A percentile compares a stretch with the other conserved stretches of the same genome.
phyloP scores from a whole-genome alignment of 2,797 vertebrate genomes.

The Vespertilio murinus region DNA sequence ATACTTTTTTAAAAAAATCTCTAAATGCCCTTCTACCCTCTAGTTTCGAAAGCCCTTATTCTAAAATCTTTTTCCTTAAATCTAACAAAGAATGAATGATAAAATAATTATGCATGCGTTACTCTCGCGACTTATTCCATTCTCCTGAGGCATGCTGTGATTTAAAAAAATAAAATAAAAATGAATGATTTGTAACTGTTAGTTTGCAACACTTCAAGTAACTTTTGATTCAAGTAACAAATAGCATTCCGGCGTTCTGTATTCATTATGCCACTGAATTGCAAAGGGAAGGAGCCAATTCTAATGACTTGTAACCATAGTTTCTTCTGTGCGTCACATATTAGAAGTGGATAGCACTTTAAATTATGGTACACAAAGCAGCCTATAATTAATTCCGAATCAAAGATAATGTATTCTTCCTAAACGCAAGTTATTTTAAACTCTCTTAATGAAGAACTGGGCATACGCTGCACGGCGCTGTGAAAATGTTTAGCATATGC shows the following conservation, averaged over 20 bases:
- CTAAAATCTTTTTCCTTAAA: conserved; percentile 53
- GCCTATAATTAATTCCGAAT: conserved; percentile 81
- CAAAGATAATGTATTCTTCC: conserved; percentile 80
- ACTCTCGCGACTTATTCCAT: conserved; percentile 61
- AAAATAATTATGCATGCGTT: conserved; percentile 64
- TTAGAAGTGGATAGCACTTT: conserved; percentile 80
- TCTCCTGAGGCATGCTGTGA: conserved; percentile 54
- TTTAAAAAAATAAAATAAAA: not conserved
- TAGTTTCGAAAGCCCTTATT: not conserved
- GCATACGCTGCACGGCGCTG: conserved; percentile 71
- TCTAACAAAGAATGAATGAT: conserved; percentile 53
- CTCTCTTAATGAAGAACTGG: conserved; percentile 78
- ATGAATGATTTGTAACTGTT: conserved; percentile 68
- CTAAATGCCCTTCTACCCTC: not conserved
- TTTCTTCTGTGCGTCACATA: conserved; percentile 73
- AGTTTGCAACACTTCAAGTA: conserved; percentile 72
- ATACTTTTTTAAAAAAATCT: not conserved
- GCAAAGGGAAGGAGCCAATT: conserved; percentile 75
- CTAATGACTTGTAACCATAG: conserved; percentile 80
- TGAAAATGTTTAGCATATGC: conserved; percentile 78
- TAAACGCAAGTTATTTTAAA: conserved; percentile 82
- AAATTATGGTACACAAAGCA: conserved; percentile 80
- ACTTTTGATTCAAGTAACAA: conserved; percentile 78
- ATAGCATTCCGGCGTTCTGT: conserved; percentile 59
- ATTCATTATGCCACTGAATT: conserved; percentile 73